Evolutionary conservation across 2,113 vertebrate genomes (phyloP).

Genomic region (Pontoporia blainvillei): DNA sequence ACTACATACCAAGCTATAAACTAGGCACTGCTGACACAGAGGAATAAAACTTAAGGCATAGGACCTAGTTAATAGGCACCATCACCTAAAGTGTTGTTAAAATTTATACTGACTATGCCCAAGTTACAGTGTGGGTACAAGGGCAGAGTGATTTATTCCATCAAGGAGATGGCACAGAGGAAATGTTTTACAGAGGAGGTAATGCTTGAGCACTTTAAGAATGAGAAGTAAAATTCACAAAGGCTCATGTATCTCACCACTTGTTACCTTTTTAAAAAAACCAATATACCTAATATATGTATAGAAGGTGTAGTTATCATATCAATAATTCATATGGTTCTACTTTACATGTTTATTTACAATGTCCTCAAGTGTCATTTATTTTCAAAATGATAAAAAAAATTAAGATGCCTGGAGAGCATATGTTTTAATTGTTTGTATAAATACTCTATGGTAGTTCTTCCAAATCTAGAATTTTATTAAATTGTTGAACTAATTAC

Average conservation of each 20-base stretch:
- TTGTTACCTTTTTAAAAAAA: not conserved
- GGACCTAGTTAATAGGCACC: not conserved
- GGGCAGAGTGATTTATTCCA: not conserved
- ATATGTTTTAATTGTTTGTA: not conserved
- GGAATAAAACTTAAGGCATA: not conserved
- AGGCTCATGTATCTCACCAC: not conserved
- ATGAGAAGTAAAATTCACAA: not conserved
- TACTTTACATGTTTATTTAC: not conserved
- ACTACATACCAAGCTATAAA: not conserved
- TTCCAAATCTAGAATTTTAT: not conserved
- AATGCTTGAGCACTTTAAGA: not conserved
- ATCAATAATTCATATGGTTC: not conserved
- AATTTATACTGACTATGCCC: not conserved
- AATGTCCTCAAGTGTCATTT: not conserved
- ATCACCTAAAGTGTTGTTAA: not conserved
- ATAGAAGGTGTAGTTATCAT: not conserved
- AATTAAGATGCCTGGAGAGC: not conserved
- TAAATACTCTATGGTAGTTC: not conserved
- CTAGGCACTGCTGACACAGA: not conserved
- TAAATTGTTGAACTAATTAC: not conserved
- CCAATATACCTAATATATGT: not conserved
- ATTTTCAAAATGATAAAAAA: not conserved
- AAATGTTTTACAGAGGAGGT: not conserved
- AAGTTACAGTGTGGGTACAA: not conserved
- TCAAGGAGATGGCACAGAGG: not conserved